Conservation (phyloP, 2,113 vertebrate species). For the Scytalopus superciliaris region DNA sequence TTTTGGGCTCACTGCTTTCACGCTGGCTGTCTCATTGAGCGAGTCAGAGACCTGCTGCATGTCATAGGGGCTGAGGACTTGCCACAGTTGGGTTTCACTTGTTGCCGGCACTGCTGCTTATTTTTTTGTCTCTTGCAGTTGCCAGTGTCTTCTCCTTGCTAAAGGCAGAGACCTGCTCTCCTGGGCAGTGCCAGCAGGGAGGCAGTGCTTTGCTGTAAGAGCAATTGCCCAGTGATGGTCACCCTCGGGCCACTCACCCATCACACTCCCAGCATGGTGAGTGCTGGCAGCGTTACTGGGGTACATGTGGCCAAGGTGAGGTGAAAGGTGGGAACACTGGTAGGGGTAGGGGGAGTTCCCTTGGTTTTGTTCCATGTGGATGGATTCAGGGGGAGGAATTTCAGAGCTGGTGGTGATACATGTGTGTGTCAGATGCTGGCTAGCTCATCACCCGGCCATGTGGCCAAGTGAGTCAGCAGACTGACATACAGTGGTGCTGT, state of each 20-base stretch:
- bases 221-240: background rate
- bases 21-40: background rate
- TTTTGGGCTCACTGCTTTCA: background rate
- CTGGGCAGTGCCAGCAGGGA: background rate
- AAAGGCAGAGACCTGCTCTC: background rate
- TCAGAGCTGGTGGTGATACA: background rate
- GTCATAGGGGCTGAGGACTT: background rate
- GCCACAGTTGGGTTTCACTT: background rate
- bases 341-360: background rate
- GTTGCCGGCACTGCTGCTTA: background rate
- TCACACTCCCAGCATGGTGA: background rate
- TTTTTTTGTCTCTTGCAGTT: background rate
- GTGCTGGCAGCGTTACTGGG: background rate
- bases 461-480: background rate
- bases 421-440: background rate
- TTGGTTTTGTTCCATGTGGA: background rate
- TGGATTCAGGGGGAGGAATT: background rate
- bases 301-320: background rate
- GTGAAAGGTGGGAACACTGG: background rate
- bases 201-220: background rate
- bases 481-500: rapidly evolving
- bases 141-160: background rate
- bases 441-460: background rate
- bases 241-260: too few relatives aligned
- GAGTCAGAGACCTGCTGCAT: background rate